Percentiles rank a stretch among this genome's conserved stretches.
Evolutionary conservation across 2,113 vertebrate species (phyloP).

Genomic region (Illadopsis cleaveri): DNA sequence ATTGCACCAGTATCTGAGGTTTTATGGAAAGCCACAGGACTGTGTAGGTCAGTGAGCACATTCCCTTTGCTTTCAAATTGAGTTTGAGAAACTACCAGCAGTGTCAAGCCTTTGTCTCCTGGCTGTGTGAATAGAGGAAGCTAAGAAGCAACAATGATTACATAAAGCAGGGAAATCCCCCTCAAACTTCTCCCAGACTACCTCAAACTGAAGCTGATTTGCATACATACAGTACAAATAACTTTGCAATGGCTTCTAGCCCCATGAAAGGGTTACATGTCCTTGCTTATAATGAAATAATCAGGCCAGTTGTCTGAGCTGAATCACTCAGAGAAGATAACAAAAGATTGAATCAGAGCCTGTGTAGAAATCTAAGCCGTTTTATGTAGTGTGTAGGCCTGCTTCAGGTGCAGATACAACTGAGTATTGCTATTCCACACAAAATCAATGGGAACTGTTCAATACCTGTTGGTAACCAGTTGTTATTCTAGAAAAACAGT

Average conservation of each 20-base stretch:
- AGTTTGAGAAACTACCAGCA: conserved; percentile 24
- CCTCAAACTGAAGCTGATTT: conserved; percentile 20
- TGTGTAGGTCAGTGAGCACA: neutral
- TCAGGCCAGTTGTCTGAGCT: neutral
- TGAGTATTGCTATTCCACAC: neutral
- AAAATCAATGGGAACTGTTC: neutral
- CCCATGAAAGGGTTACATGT: neutral
- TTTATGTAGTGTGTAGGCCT: neutral
- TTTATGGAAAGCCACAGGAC: neutral
- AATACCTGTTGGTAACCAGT: neutral
- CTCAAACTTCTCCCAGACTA: neutral
- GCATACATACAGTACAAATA: neutral
- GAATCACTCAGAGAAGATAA: neutral
- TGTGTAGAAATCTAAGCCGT: neutral
- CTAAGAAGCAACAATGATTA: conserved; percentile 5
- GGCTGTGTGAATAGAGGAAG: conserved; percentile 25
- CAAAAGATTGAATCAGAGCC: neutral
- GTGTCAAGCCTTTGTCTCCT: neutral
- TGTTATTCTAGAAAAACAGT: neutral
- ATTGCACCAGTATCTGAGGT: neutral
- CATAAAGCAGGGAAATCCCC: conserved; percentile 55
- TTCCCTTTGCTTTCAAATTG: neutral
- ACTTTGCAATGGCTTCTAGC: neutral
- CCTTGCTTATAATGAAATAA: neutral
- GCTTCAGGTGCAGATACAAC: neutral